Percentiles rank a stretch among this genome's conserved stretches.
These are phyloP conservation scores for Dendrolimus houi DNA, from an alignment of 2,888 invertebrate genomes.

Conservation along the genomic window DNA sequence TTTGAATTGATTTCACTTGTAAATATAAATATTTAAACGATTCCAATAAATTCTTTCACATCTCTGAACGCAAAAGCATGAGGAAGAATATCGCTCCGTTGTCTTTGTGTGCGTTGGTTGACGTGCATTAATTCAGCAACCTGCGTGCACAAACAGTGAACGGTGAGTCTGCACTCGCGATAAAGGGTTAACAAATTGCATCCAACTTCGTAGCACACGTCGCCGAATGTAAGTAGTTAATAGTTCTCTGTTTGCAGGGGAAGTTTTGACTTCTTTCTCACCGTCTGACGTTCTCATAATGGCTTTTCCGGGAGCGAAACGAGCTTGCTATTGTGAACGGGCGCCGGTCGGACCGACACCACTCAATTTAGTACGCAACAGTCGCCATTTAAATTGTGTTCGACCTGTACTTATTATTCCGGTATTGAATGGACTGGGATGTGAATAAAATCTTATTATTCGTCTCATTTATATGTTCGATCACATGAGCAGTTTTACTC, in stretches of 20 bases:
- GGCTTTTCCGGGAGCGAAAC: constrained; percentile 36
- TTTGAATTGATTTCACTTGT: no score
- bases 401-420: constrained; percentile 57
- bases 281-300: constrained; percentile 59
- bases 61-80: no score
- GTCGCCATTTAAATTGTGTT: constrained; percentile 65
- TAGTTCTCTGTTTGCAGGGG: constrained; percentile 59
- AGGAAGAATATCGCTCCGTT: constrained; percentile 12
- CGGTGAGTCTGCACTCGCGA: constrained; percentile 40
- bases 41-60: no score
- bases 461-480: no score
- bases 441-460: not conserved
- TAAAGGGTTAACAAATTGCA: constrained; percentile 71
- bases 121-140: constrained; percentile 6
- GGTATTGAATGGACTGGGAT: not conserved
- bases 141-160: constrained; percentile 21
- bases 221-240: constrained; percentile 64
- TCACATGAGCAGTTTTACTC: no score
- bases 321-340: constrained; percentile 38
- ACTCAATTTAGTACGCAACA: constrained; percentile 20
- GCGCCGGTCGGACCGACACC: constrained; percentile 14
- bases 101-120: constrained; percentile 8
- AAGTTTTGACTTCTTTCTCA: constrained; percentile 68
- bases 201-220: constrained; percentile 62
- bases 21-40: no score